Base-by-base conservation (phyloP, 2,888 invertebrate species). In the Girardia tigrina region DNA sequence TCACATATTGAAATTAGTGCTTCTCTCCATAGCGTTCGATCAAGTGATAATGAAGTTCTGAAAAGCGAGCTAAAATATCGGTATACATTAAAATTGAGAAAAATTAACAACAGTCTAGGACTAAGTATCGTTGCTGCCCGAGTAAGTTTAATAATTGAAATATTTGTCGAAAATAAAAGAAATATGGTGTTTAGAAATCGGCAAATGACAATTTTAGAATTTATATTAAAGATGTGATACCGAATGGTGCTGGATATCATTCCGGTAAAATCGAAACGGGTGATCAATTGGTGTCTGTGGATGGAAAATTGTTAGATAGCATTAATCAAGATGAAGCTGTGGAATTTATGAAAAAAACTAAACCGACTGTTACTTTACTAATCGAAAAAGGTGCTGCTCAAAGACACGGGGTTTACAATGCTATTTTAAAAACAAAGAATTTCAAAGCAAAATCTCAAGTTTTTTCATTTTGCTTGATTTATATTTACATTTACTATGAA, bases 51-150 rank as follows among this genome's bases (percentile, higher is more conserved):
- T 12, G 56, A 56, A 8, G 56, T 56, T 56, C 23, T 8, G 20
- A 56, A 56, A 56, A 23, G 8, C n/a, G n/a, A 16, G n/a, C 23
- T 56, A 56, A 56, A 16, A n/a, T 20, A 56, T n/a, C 56, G 56
- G 2, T 56, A 56, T 56, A 56, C 4, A 56, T 4, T 56, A 2
- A 56, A 56, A 56, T 56, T 72, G 8, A 26, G 23, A 71, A 95
- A 97, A 86, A 92, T 92, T 81, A 90, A 91, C 78, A 92, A 91
- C 81, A 95, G 97, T 78, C 94, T 98, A 90, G 98, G 98, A 14
- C 88, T 98, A 80, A 95, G 94, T 82, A 98, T 98, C 81, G 95
- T 98, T 1, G 97, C 97, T 12, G 97, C 97, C 28, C 94, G 94
- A 88, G 91, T 75, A 29, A 12, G 71, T 23, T 71, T n/a, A n/a